Conservation (phyloP, 92 coral and sea anemone genomes). For the Metridium senile region DNA sequence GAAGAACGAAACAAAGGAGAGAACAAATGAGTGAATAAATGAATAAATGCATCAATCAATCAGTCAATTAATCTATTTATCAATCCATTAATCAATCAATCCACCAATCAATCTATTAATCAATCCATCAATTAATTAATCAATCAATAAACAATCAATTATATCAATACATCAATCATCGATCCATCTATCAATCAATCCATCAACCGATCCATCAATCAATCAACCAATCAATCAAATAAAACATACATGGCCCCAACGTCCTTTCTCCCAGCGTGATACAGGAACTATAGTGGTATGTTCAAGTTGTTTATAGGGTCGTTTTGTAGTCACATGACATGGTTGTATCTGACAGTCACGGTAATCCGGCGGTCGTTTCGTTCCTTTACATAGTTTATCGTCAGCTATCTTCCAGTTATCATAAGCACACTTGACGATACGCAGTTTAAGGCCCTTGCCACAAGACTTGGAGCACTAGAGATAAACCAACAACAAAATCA, state of each 20-base stretch:
- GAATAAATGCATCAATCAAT: no score
- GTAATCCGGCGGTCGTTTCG: conserved; percentile 54
- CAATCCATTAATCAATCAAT: no score
- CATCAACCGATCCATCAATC: background rate
- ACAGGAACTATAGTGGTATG: conserved; percentile 9
- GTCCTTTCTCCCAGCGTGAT: conserved; percentile 68
- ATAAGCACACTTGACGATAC: conserved; percentile 85
- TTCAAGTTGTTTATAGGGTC: background rate
- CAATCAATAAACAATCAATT: no score
- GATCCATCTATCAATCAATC: background rate
- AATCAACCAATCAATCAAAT: background rate
- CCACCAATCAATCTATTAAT: no score
- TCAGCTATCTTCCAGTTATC: conserved; percentile 72
- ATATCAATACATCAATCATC: background rate
- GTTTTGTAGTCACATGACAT: conserved; percentile 35
- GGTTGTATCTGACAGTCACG: conserved; percentile 66
- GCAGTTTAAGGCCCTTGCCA: conserved; percentile 77
- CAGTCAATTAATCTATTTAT: no score
- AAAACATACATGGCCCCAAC: conserved; percentile 68
- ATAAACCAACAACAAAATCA: no score
- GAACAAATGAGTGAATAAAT: no score
- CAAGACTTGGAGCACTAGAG: conserved; percentile 84
- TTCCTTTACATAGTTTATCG: conserved; percentile 65
- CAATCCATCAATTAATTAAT: no score
- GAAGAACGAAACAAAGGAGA: no score